Base-by-base conservation (phyloP, 2,113 vertebrate genomes). In the Notarius lentiginosus region DNA sequence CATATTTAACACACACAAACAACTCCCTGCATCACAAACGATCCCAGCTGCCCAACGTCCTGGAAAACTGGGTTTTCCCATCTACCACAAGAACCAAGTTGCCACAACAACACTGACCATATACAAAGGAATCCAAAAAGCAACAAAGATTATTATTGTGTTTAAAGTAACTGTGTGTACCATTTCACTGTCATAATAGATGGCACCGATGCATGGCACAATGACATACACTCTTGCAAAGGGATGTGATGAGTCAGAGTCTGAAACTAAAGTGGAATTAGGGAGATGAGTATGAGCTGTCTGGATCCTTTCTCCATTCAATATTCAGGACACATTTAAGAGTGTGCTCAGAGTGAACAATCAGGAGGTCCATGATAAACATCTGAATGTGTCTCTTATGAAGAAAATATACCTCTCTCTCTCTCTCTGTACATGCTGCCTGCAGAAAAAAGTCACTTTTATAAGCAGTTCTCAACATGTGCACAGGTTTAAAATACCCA, bases 1-100 rank as follows among this genome's bases (percentile, higher is more conserved):
- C n/a, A 68, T 47, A 75, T 87, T 87, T 85, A 85, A 84, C 63
- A 85, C 61, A 30, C 72, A 51, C 85, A 87, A 87, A 88, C 85
- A 87, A 86, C 88, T 82, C 85, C 83, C 77, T 82, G 79, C 83
- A 85, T 79, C 79, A 85, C 63, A 66, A 86, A 84, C 58, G 27
- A 49, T 85, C 49, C 75, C 58, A 66, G 75, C 49, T 86, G 76
- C n/a, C 41, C 41, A 79, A 17, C 15, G 34, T 63, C 2, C 49
- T 79, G 84, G 24, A 85, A 85, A 86, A 66, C 53, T 76, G 63
- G 7, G 8, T 85, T 76, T 85, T 77, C 49, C 75, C 60, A 83
- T 47, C 51, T 65, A 60, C 68, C 53, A 83, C 24, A 75, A 75
- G 49, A 73, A 72, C 60, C 27, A 70, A 68, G 76, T 81, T 70